Conservation (phyloP, 2,797 vertebrate species). For the Aulostomus chinensis region DNA sequence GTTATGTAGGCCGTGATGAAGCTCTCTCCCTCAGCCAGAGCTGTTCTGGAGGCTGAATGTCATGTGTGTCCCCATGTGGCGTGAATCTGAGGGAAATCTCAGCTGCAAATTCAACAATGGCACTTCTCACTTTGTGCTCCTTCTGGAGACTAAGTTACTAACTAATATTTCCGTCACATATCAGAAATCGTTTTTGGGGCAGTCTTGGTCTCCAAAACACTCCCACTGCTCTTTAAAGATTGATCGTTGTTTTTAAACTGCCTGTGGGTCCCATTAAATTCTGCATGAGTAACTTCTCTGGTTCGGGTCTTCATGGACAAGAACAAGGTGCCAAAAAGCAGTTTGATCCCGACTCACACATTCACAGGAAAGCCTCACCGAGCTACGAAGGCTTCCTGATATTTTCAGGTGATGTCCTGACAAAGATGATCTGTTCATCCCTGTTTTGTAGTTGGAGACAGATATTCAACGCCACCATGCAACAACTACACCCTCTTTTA, state of each 20-base stretch:
- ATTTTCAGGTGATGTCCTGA: background rate
- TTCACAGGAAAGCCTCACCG: background rate
- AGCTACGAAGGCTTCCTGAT: too few species aligned
- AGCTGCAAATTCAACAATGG: conserved; percentile 2
- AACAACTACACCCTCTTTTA: too few species aligned
- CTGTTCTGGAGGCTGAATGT: background rate
- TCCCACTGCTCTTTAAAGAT: conserved; percentile 52
- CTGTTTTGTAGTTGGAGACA: too few species aligned
- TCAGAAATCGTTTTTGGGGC: too few species aligned
- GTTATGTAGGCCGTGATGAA: conserved; percentile 52
- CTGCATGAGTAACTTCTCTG: conserved; percentile 51
- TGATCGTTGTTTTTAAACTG: conserved; percentile 48
- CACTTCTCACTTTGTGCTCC: background rate
- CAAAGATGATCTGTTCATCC: too few species aligned
- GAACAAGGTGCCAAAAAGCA: too few species aligned
- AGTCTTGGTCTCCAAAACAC: too few species aligned
- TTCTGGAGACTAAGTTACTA: background rate
- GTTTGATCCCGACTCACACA: background rate
- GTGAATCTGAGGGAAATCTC: conserved; percentile 11
- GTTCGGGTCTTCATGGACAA: conserved; percentile 13
- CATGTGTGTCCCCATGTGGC: background rate
- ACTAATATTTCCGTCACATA: background rate
- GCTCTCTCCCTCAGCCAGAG: background rate
- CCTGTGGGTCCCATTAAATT: conserved; percentile 39
- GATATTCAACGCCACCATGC: too few species aligned